phyloP scores from a whole-genome alignment of 92 coral and sea anemone species.

The Parazoanthus darwini region DNA sequence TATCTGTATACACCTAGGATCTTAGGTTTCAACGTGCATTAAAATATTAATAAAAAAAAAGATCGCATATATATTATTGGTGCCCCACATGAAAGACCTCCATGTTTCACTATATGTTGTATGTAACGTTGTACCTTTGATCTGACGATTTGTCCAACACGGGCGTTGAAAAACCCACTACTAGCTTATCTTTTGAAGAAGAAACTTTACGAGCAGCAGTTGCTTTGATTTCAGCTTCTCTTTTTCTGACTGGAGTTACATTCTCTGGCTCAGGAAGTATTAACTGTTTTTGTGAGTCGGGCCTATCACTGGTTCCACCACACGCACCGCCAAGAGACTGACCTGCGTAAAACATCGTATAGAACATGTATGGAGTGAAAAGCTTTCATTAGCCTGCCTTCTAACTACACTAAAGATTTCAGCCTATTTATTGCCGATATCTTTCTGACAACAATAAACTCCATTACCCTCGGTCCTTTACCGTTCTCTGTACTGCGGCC shows the following conservation, averaged over 20 bases:
- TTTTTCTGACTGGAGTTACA: constrained; percentile 4
- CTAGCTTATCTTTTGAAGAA: constrained; percentile 50
- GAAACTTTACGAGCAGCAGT: constrained; percentile 26
- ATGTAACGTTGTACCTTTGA: constrained; percentile 10
- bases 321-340: constrained; percentile 29
- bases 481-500: no score
- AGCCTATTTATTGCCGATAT: no score
- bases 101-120: no score
- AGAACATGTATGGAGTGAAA: not conserved
- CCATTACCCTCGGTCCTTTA: no score
- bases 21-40: no score
- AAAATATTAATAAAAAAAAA: not conserved
- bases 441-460: no score
- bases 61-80: not conserved
- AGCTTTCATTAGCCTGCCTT: not conserved
- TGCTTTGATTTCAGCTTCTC: constrained; percentile 31
- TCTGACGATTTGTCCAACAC: constrained; percentile 44
- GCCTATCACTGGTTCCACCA: not conserved
- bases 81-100: no score
- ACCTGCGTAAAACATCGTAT: not conserved
- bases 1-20: no score
- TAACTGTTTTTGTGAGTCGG: not conserved
- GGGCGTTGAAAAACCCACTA: constrained; percentile 68
- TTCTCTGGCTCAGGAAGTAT: not conserved
- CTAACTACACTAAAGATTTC: no score